Base-by-base conservation (phyloP, 2,888 invertebrate genomes). In the Polymixis lichenea region DNA sequence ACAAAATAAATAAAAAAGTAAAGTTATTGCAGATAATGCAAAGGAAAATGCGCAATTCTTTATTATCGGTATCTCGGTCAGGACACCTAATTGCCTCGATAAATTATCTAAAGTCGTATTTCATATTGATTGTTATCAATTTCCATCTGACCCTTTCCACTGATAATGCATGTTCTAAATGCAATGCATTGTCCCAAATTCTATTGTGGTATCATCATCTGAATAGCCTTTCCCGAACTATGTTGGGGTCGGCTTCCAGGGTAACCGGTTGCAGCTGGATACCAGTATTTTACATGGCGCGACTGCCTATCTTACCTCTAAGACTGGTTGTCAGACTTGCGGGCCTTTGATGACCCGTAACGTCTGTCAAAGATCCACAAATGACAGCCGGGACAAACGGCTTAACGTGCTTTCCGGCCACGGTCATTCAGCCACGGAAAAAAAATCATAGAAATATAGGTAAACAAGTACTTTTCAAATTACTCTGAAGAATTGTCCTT, bases 21-120 rank as follows among this genome's bases (percentile, higher is more conserved):
- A 25, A 17, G 17, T 25, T 64, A 3, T 3, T 69, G 22, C 9
- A 53, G 28, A 28, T 75, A 49, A 43, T 28, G 15, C 51, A 43
- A 75, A 17, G 11, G 6, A 58, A 78, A 68, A 70, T 53, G 43
- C 51, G 80, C 53, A 38, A 28, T 74, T 61, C 6, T n/a, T 38
- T 49, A 19, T 19, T 55, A 81, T 80, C 19, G 3, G 43, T 72
- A 77, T 61, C 13, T 46, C 22, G 32, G 17, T 60, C 9, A 80
- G 32, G 43, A 5, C 13, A 22, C 53, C 55, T 74, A 28, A 49
- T 61, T 61, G 72, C 60, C 38, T 60, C 61, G 49, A 74, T 56
- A 49, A 38, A 11, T 73, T n/a, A 75, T 81, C 46, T 62, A 17
- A 28, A 55, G n/a, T 38, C 25, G 17, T 32, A 72, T 61, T 80